A percentile compares a stretch with the other conserved stretches of the same genome.
phyloP scores from a whole-genome alignment of 2,797 vertebrate genomes.

The Sebastes miniatus region DNA sequence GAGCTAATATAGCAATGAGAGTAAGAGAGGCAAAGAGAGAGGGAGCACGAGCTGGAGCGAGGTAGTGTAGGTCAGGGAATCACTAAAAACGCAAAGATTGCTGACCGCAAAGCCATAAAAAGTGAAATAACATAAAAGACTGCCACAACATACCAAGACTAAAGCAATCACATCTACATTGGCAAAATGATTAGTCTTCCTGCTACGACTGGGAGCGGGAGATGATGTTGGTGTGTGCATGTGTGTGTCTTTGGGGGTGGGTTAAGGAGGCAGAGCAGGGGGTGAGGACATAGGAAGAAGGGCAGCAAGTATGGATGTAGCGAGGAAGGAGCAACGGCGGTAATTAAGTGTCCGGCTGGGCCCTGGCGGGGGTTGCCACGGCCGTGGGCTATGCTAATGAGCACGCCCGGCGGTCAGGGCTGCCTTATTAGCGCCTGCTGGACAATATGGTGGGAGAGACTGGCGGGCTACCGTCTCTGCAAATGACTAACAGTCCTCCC shows the following conservation, averaged over 20 bases:
- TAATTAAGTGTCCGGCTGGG: conserved; percentile 85
- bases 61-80: conserved; percentile 62
- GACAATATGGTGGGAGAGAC: conserved; percentile 82
- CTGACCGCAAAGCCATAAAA: conserved; percentile 64
- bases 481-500: conserved; percentile 78
- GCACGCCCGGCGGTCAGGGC: conserved; percentile 75
- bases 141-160: conserved; percentile 47
- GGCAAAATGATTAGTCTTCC: conserved; percentile 57
- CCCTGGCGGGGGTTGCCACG: conserved; percentile 75
- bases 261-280: conserved; percentile 62
- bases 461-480: conserved; percentile 66
- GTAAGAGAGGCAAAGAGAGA: conserved; percentile 43
- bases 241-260: conserved; percentile 27
- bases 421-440: conserved; percentile 79
- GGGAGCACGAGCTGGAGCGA: conserved; percentile 41
- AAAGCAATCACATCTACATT: conserved; percentile 48
- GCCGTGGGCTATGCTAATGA: conserved; percentile 86
- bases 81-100: conserved; percentile 59
- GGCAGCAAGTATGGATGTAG: conserved; percentile 56
- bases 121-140: conserved; percentile 57
- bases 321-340: conserved; percentile 65
- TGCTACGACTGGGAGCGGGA: conserved; percentile 6
- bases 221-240: background rate
- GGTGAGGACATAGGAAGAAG: conserved; percentile 65
- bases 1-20: conserved; percentile 75